These are phyloP conservation scores for Eulemur coronatus DNA, from an alignment of 2,797 vertebrate genomes.

Conservation along the genomic window DNA sequence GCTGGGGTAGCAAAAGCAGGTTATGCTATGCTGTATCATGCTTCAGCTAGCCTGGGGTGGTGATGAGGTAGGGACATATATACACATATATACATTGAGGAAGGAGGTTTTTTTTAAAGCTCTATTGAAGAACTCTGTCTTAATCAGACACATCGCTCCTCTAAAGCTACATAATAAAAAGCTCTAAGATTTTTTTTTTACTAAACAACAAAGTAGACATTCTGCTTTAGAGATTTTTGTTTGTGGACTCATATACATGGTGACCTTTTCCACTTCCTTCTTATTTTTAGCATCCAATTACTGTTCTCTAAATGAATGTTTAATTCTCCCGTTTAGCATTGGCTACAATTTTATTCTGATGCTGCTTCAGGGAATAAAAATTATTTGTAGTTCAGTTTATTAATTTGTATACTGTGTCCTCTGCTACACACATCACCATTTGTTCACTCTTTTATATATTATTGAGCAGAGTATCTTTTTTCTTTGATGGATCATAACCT, in stretches of 20 bases:
- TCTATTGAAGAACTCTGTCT: not conserved
- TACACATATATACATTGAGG: rapidly evolving
- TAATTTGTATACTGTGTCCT: slow-evolving; percentile 36
- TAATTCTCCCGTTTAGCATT: slow-evolving; percentile 50
- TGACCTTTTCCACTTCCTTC: slow-evolving; percentile 66
- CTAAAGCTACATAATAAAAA: not conserved
- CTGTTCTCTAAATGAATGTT: slow-evolving; percentile 44
- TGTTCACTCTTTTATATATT: not conserved
- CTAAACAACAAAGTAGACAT: slow-evolving; percentile 28
- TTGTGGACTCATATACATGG: not conserved
- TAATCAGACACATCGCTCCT: not conserved
- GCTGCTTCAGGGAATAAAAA: slow-evolving; percentile 49
- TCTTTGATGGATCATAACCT: slow-evolving; percentile 28
- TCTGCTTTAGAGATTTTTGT: slow-evolving; percentile 37
- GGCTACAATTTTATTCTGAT: slow-evolving; percentile 13
- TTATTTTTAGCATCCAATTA: slow-evolving; percentile 68
- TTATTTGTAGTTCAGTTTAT: slow-evolving; percentile 33
- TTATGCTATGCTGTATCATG: not conserved
- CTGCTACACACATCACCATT: not conserved
- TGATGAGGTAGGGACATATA: not conserved
- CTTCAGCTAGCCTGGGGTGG: not conserved
- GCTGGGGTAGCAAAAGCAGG: not conserved
- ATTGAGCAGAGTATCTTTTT: slow-evolving; percentile 38
- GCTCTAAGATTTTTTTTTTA: not conserved
- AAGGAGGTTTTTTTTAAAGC: not conserved